Percentiles rank a stretch among this genome's conserved stretches.
These are phyloP conservation scores for Onychostoma macrolepis DNA, from an alignment of 2,113 vertebrate genomes.

Conservation along the genomic window DNA sequence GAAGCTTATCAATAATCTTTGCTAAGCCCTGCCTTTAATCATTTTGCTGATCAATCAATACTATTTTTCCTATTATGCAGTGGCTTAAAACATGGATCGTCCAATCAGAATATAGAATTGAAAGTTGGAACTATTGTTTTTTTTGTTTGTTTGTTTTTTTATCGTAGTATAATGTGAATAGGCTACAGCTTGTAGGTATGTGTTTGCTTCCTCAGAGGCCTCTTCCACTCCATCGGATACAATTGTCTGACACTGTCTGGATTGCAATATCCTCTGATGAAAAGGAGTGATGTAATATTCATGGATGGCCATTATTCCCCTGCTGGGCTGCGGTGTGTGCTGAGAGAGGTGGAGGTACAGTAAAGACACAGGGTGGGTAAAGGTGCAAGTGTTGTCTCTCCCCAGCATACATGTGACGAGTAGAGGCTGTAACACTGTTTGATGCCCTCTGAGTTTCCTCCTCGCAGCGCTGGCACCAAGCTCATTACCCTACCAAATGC, in stretches of 20 bases:
- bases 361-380: constrained; percentile 35
- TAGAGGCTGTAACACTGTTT: constrained; percentile 55
- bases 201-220: constrained; percentile 1
- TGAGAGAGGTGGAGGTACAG: constrained; percentile 20
- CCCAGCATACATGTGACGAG: constrained; percentile 59
- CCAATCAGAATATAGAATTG: not conserved
- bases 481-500: constrained; percentile 73
- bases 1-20: too few species aligned
- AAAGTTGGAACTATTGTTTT: not conserved
- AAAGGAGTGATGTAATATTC: constrained; percentile 50
- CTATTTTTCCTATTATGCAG: too few species aligned
- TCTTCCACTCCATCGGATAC: not conserved
- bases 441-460: constrained; percentile 52
- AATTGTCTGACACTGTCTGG: constrained; percentile 42
- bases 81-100: not conserved
- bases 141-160: too few species aligned
- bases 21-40: too few species aligned
- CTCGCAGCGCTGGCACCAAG: constrained; percentile 52
- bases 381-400: constrained; percentile 30
- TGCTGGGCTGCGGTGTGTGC: constrained; percentile 10
- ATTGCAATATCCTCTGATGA: constrained; percentile 46
- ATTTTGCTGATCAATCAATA: too few species aligned
- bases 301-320: constrained; percentile 44
- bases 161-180: not conserved
- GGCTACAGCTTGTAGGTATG: not conserved